Evolutionary conservation across 2,113 vertebrate species (phyloP).

Genomic region (Excalfactoria chinensis): DNA sequence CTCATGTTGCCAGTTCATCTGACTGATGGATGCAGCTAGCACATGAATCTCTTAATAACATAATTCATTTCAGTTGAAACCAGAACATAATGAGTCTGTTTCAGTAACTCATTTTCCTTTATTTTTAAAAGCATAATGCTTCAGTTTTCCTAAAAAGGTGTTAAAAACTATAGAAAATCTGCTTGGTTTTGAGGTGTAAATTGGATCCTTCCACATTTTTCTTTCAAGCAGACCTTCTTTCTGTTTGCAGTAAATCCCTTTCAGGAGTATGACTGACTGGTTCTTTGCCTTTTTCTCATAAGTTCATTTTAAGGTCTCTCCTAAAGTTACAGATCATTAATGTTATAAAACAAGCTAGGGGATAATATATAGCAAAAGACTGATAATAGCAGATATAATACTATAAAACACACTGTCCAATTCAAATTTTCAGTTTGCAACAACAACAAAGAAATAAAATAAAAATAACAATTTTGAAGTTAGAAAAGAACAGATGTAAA

Average conservation of each 20-base stretch:
- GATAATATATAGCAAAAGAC: neutral
- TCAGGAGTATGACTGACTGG: neutral
- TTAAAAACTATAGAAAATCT: neutral
- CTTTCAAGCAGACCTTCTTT: neutral
- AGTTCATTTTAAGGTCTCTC: neutral
- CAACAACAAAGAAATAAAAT: neutral
- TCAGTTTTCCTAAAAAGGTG: neutral
- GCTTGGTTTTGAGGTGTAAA: neutral
- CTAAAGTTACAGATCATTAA: neutral
- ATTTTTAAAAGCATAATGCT: neutral
- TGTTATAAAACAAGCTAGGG: neutral
- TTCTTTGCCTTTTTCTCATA: neutral
- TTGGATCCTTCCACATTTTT: neutral
- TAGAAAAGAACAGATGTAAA: neutral
- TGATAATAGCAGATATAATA: neutral
- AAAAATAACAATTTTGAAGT: neutral
- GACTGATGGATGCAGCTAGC: neutral
- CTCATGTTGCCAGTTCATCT: neutral
- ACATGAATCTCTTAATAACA: neutral
- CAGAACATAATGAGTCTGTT: neutral
- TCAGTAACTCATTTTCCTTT: neutral
- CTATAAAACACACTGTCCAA: neutral
- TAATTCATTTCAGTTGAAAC: slow-evolving; percentile 19
- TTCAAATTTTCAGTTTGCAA: neutral
- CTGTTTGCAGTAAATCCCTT: neutral